These are phyloP conservation scores for Pomatostomus ruficeps DNA, from an alignment of 2,113 vertebrate species.

Conservation along the genomic window DNA sequence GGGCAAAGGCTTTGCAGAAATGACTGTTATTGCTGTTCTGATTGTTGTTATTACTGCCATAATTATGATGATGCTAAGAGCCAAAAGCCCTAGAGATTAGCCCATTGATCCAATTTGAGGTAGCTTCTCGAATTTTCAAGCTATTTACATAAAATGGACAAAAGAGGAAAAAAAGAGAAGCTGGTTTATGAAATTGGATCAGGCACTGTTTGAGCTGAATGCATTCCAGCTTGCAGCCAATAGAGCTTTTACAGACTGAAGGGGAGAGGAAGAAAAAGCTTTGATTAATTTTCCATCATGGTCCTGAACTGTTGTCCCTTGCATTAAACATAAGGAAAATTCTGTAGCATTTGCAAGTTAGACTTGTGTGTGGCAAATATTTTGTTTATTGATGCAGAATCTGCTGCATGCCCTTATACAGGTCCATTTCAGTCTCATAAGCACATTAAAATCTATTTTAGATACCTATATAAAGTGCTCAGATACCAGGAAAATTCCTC, in stretches of 20 bases:
- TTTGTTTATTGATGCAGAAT: not conserved
- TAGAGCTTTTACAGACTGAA: not conserved
- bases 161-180: not conserved
- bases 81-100: not conserved
- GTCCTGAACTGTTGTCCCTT: not conserved
- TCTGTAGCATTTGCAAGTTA: not conserved
- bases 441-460: not conserved
- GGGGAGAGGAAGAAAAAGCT: not conserved
- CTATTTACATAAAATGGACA: not conserved
- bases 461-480: not conserved
- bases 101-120: not conserved
- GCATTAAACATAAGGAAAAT: not conserved
- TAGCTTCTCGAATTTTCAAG: not conserved
- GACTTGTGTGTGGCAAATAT: not conserved
- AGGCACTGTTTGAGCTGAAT: not conserved
- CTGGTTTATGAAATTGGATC: not conserved
- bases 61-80: not conserved
- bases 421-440: not conserved
- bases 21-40: not conserved
- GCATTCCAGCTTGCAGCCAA: not conserved
- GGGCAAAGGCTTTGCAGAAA: not conserved
- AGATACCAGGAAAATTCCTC: not conserved
- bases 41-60: not conserved
- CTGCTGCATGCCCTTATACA: not conserved
- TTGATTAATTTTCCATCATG: not conserved